phyloP scores from a whole-genome alignment of 2,797 vertebrate genomes.

The Phoxinus dragarum region DNA sequence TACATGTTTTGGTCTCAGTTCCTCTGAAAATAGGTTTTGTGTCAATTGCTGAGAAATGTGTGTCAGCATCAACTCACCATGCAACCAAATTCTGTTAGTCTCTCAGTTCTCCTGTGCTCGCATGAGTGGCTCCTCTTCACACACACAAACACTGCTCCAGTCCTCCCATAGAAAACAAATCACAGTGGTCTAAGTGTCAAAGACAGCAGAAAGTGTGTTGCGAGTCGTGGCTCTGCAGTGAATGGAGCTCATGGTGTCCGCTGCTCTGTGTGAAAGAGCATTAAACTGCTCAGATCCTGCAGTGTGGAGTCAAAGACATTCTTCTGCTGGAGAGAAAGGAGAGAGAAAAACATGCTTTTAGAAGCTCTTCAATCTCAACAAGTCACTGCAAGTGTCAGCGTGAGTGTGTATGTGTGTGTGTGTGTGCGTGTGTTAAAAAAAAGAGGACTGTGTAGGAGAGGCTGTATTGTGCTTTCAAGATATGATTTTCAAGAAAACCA shows the following conservation, averaged over 20 bases:
- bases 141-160: constrained; percentile 8
- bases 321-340: constrained; percentile 24
- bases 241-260: constrained; percentile 43
- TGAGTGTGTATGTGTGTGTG: background rate
- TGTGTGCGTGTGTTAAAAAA: background rate
- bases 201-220: constrained; percentile 21
- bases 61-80: constrained; percentile 41
- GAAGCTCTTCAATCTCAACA: background rate
- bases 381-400: constrained; percentile 15
- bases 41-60: background rate
- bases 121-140: constrained; percentile 5
- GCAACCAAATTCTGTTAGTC: constrained; percentile 2
- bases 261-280: constrained; percentile 37
- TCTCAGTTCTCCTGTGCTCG: constrained; percentile 11
- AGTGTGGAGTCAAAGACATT: constrained; percentile 45
- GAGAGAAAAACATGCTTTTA: constrained; percentile 30
- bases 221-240: constrained; percentile 39
- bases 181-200: constrained; percentile 24
- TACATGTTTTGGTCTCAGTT: background rate
- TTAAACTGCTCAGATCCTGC: constrained; percentile 39
- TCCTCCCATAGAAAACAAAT: constrained; percentile 28
- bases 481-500: constrained; percentile 7
- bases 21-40: background rate
- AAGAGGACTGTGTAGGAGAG: background rate
- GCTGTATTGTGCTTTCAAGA: background rate